Base-by-base conservation (phyloP, 2,797 vertebrate species). In the Protosalanx chinensis region DNA sequence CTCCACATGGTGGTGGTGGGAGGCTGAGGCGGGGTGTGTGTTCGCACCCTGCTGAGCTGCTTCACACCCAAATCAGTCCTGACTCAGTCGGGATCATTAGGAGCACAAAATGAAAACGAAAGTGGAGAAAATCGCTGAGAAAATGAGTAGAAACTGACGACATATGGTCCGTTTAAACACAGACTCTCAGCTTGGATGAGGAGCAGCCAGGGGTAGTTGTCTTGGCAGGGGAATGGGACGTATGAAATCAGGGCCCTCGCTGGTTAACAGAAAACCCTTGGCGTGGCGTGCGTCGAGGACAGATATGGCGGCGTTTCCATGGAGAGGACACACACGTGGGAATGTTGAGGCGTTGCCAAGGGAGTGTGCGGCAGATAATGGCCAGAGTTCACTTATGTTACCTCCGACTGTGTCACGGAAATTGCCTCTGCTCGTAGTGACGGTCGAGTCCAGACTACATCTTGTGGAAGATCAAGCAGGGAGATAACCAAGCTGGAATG, bases 161-260 rank as follows among this genome's bases (percentile, higher is more conserved):
- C 86, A 91, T 89, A 90, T 89, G 86, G 85, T 75, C 76, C 27
- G 59, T 74, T 30, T 65, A 81, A 79, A 88, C 69, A 82, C 80
- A 85, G 81, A 79, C 79, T 86, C 79, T 77, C 81, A 73, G 75
- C 85, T 87, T 77, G 65, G 74, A 75, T 82, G 82, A 81, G 76
- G 77, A 83, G 83, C 84, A 85, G 84, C 86, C 88, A 85, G 76
- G 81, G 79, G 84, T 71, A 76, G 83, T 87, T 53, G 4, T 71
- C 75, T 68, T 74, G 74, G 68, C 69, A 51, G 10, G 56, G 60
- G 76, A 79, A 86, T 87, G 84, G 72, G 82, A 72, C 18, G 5
- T 63, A 46, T 46, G 62, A 79, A 79, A 72, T 78, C 72, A 71
- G 75, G 70, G 80, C 53, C 75, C 74, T 79, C 6, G 70, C 78